phyloP scores from a whole-genome alignment of 2,797 vertebrate species.

The Melopsittacus undulatus region DNA sequence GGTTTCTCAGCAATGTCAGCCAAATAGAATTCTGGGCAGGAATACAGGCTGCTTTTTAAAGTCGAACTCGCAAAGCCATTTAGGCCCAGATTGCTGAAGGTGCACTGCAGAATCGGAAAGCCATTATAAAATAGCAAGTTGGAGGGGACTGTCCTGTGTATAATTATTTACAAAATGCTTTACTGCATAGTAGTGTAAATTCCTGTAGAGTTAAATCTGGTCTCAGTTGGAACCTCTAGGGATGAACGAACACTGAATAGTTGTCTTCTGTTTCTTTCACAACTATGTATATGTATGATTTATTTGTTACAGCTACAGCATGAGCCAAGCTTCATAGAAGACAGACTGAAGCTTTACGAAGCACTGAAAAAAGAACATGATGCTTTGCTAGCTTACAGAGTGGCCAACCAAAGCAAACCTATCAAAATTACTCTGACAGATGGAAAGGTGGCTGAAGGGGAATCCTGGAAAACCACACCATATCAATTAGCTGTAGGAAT shows the following conservation, averaged over 20 bases:
- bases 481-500: conserved; percentile 86
- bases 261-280: neutral
- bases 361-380: conserved; percentile 86
- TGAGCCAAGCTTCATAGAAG: conserved; percentile 79
- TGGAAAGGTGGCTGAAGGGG: conserved; percentile 76
- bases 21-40: neutral
- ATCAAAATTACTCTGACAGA: conserved; percentile 83
- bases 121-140: neutral
- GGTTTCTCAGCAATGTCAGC: neutral
- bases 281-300: neutral
- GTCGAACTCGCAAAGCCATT: neutral
- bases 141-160: neutral
- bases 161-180: neutral
- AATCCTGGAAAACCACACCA: conserved; percentile 88
- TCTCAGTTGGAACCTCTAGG: neutral
- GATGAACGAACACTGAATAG: neutral
- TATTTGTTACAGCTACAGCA: conserved; percentile 67
- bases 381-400: conserved; percentile 76
- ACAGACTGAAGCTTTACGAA: conserved; percentile 86
- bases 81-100: neutral
- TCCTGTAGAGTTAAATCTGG: neutral
- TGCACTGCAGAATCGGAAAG: neutral
- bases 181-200: neutral
- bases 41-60: neutral
- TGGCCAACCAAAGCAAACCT: conserved; percentile 63